Conservation (phyloP, 1,140 invertebrate genomes). For the Lepidurus apus region DNA sequence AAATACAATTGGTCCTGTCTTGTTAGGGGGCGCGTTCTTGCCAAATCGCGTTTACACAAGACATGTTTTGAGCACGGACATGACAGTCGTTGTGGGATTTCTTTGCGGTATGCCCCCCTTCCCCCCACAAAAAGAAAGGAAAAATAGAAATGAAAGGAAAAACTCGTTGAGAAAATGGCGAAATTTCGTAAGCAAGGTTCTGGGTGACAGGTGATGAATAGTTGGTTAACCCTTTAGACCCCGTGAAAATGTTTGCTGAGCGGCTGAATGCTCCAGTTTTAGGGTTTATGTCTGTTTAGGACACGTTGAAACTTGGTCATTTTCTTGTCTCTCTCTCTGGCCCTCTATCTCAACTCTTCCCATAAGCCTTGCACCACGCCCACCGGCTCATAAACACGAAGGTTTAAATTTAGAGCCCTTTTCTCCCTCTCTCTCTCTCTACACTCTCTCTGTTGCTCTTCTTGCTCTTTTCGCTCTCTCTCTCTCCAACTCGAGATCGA, state of each 20-base stretch:
- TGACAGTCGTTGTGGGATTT: neutral
- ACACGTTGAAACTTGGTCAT: constrained; percentile 18
- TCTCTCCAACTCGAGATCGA: constrained; percentile 7
- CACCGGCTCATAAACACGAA: constrained; percentile 9
- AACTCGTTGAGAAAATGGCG: neutral
- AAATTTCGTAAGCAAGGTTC: too few species aligned
- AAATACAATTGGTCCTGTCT: neutral
- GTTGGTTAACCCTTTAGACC: constrained; percentile 12
- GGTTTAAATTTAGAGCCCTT: constrained; percentile 13
- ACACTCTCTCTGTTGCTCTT: neutral
- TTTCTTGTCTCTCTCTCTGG: neutral
- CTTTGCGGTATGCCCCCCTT: neutral
- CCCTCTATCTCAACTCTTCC: neutral
- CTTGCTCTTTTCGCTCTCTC: neutral
- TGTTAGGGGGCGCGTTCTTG: neutral
- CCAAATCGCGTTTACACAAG: constrained; percentile 1
- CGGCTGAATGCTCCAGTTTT: neutral
- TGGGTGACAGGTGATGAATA: constrained; percentile 13
- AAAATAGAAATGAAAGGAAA: neutral
- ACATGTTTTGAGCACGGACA: constrained; percentile 2
- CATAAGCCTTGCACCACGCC: constrained; percentile 11
- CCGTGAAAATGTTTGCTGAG: constrained; percentile 11
- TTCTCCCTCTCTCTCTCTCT: neutral
- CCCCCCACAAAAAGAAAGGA: too few species aligned
- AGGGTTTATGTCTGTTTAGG: neutral